Evolutionary conservation across 2,888 invertebrate species (phyloP).

Genomic region (Saturnia japonica): DNA sequence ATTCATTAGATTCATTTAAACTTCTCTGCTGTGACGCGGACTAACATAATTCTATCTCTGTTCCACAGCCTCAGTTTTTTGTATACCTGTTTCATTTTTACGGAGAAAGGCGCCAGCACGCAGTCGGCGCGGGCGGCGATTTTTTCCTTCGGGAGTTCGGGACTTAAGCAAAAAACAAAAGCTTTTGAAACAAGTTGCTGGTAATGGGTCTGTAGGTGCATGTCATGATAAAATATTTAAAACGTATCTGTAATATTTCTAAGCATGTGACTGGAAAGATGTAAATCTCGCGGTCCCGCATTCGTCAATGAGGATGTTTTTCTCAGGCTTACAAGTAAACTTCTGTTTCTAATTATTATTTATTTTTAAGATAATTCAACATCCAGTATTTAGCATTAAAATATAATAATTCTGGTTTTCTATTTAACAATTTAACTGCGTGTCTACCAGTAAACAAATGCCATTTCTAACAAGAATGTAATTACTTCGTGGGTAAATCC

Average conservation of each 20-base stretch:
- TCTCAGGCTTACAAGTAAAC: no score
- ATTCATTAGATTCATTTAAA: slow-evolving; percentile 51
- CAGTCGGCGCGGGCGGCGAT: slow-evolving; percentile 74
- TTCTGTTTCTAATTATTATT: background rate
- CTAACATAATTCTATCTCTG: slow-evolving; percentile 67
- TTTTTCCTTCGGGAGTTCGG: slow-evolving; percentile 77
- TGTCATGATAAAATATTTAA: slow-evolving; percentile 58
- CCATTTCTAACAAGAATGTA: no score
- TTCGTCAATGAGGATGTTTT: background rate
- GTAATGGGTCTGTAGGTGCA: slow-evolving; percentile 68
- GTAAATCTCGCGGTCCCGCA: background rate
- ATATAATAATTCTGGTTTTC: no score
- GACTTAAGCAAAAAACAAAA: slow-evolving; percentile 70
- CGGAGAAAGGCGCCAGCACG: slow-evolving; percentile 75
- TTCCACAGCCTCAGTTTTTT: slow-evolving; percentile 38
- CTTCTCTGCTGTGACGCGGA: slow-evolving; percentile 66
- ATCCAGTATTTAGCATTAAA: no score
- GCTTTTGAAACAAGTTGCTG: slow-evolving; percentile 74
- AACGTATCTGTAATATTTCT: slow-evolving; percentile 54
- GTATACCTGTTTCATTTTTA: slow-evolving; percentile 49
- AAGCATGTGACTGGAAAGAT: slow-evolving; percentile 35
- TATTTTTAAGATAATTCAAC: no score
- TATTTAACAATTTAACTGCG: no score
- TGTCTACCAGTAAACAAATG: no score
- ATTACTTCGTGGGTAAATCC: no score